Percentiles rank a stretch among this genome's conserved stretches.
phyloP scores from a whole-genome alignment of 2,113 vertebrate species.

The Pogona vitticeps region DNA sequence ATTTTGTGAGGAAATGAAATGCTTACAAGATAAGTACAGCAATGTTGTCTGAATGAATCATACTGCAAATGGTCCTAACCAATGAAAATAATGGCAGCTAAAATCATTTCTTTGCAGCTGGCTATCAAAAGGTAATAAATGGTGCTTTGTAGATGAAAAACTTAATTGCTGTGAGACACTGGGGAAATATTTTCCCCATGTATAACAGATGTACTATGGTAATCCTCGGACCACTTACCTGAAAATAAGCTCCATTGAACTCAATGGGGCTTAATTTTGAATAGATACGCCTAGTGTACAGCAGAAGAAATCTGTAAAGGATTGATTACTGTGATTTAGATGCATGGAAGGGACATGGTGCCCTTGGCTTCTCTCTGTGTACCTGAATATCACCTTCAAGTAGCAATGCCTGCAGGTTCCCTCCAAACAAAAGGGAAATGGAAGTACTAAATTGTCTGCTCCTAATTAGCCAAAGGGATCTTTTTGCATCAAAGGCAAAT shows the following conservation, averaged over 20 bases:
- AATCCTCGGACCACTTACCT: background rate
- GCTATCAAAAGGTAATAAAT: conserved; percentile 7
- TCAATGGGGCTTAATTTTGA: background rate
- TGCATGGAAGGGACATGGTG: background rate
- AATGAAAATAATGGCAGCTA: no score
- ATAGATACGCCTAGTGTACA: background rate
- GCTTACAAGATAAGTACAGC: background rate
- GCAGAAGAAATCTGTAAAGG: conserved; percentile 2
- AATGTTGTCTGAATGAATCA: background rate
- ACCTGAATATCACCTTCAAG: background rate
- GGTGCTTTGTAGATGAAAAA: background rate
- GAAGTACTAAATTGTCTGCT: background rate
- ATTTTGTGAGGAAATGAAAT: background rate
- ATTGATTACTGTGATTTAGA: background rate
- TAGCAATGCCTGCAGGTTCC: conserved; percentile 10
- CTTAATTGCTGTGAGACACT: rapidly evolving
- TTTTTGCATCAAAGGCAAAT: background rate
- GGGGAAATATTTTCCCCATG: conserved; percentile 8
- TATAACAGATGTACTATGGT: background rate
- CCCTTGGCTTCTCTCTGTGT: background rate
- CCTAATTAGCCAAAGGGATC: conserved; percentile 7
- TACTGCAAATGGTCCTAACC: background rate
- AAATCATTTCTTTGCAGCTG: conserved; percentile 13
- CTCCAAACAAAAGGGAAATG: conserved; percentile 35
- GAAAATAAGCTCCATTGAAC: background rate